Conservation (phyloP, 2,113 vertebrate genomes). For the Malurus melanocephalus region DNA sequence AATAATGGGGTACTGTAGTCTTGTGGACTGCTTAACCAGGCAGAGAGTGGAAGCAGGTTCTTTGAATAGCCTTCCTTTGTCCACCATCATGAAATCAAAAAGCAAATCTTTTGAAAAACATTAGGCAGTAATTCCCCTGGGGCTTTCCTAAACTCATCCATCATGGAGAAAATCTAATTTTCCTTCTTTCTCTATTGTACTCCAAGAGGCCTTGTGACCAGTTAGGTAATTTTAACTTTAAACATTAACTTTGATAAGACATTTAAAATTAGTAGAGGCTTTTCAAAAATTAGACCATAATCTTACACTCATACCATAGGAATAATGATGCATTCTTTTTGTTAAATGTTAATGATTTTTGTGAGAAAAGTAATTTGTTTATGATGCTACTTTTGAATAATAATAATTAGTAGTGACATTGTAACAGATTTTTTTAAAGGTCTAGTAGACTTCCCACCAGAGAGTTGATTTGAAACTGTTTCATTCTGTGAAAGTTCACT, state of each 20-base stretch:
- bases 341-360: not conserved
- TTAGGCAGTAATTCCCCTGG: conserved; percentile 14
- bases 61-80: conserved; percentile 47
- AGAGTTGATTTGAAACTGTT: not conserved
- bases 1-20: conserved; percentile 27
- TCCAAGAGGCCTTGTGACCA: conserved; percentile 34
- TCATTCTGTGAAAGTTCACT: not conserved
- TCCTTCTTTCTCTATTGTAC: conserved; percentile 43
- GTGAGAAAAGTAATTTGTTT: conserved; percentile 3
- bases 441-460: not conserved
- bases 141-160: conserved; percentile 31
- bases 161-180: conserved; percentile 53
- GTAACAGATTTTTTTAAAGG: not conserved
- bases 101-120: conserved; percentile 45
- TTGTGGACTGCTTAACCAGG: not conserved
- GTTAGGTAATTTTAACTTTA: conserved; percentile 48
- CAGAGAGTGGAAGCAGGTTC: conserved; percentile 12
- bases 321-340: not conserved
- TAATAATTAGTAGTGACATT: not conserved
- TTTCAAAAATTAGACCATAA: not conserved
- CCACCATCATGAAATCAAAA: conserved; percentile 44
- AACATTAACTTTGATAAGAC: conserved; percentile 9
- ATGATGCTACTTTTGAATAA: not conserved
- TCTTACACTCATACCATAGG: not conserved
- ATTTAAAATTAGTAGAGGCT: conserved; percentile 13